Percentiles rank a stretch among this genome's conserved stretches.
phyloP scores from a whole-genome alignment of 2,113 vertebrate species.

The Alexandromys fortis region DNA sequence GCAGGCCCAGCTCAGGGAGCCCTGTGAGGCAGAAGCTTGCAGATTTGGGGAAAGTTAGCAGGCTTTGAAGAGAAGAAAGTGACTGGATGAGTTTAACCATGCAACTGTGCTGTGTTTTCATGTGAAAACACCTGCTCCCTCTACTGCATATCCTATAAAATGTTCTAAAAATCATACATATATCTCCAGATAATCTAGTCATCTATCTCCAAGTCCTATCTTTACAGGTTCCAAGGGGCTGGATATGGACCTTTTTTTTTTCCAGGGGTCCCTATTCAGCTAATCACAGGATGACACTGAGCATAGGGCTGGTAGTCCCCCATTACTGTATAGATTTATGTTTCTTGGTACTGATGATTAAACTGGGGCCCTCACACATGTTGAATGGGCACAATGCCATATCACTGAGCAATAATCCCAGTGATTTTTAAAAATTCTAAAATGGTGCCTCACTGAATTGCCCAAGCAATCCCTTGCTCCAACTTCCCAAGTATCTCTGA shows the following conservation, averaged over 20 bases:
- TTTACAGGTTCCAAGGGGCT: too few relatives aligned
- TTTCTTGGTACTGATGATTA: not conserved
- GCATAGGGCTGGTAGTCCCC: not conserved
- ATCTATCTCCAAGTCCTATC: not conserved
- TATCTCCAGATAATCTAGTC: not conserved
- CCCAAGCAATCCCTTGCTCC: not conserved
- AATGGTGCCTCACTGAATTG: not conserved
- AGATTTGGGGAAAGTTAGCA: fast-evolving
- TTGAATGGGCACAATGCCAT: not conserved
- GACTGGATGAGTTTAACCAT: not conserved
- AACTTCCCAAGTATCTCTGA: not conserved
- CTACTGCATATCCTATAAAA: not conserved
- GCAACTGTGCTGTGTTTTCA: not conserved
- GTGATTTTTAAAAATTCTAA: not conserved
- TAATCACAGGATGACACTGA: not conserved
- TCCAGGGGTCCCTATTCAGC: not conserved
- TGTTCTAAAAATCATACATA: not conserved
- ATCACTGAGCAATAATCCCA: too few relatives aligned
- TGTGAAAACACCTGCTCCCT: too few relatives aligned
- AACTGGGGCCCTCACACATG: not conserved
- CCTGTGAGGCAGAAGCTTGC: too few relatives aligned
- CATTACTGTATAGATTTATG: not conserved
- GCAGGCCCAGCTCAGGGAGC: not conserved
- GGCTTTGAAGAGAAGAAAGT: fast-evolving
- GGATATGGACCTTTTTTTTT: not conserved